Evolutionary conservation across 2,797 vertebrate genomes (phyloP), one percentile per base, ranked within the genome.

Genomic region (Rhincodon typus): DNA sequence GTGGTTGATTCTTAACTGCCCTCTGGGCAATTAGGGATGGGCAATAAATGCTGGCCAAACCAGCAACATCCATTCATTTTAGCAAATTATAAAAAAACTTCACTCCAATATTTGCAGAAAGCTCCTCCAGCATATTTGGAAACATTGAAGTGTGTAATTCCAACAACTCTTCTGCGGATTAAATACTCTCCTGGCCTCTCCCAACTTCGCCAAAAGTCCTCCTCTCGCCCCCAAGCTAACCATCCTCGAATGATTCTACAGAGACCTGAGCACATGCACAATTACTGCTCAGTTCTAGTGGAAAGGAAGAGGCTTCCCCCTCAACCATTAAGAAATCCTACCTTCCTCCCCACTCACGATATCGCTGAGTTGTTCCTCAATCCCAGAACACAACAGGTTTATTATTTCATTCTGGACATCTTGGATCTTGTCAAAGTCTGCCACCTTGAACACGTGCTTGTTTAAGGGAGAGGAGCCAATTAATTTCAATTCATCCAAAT

Each of bases 291-390:
- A 66, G 17, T 91, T 53, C 30, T 15, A 34, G 13, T 34, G 42
- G 2, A 3, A 21, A 38, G 23, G 42, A 53, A 57, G 30, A 95
- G 21, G 46, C 21, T 69, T 25, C 42, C 42, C 15, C 23, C 23
- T 19, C 30, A 7, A 7, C 42, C 1, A 27, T 46, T 72, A 96
- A 96, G 66, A 5, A 96, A 69, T 66, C 98, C 98, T 96, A 99
- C 99, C 98, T 99, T 99, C 99, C 94, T 99, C 98, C 96, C 98
- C 99, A 96, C 99, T 99, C 96, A 98, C 97, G 10, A 99, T 96
- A n/a, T 98, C 97, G 96, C 97, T 98, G 34, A 99, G 97, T 10
- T 99, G 99, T 57, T 99, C 98, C 5, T 99, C 99, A 0, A 99
- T 98, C 2, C 98, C 98, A 0, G 98, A 97, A 96, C 99, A 99